Base-by-base conservation (phyloP, 2,113 vertebrate species). In the Odocoileus hemionus region DNA sequence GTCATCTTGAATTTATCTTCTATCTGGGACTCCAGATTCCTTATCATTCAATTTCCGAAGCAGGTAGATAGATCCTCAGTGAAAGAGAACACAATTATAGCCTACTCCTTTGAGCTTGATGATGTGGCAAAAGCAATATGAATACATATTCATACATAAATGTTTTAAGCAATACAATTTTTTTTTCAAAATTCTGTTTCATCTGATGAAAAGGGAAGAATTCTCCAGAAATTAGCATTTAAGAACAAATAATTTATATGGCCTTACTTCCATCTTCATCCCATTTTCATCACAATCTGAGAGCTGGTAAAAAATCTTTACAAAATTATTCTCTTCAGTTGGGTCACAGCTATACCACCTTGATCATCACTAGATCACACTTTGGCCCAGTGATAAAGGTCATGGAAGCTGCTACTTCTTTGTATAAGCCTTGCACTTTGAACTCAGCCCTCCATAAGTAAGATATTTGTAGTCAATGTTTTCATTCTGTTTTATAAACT, bases 1-100 rank as follows among this genome's bases (percentile, higher is more conserved):
- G 82, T 96, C 64, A 95, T 96, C 90, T 94, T 90, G 87, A 97
- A 96, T 97, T 96, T 87, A 95, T 96, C 80, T 96, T 92, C 61
- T 25, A 67, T 52, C 74, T 98, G 84, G 74, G 88, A 89, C 57
- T 96, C 83, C 13, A 84, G 54, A 94, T 17, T 94, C 70, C 39
- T 52, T 97, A 74, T 90, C 39, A 91, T 79, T 94, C 57, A 93
- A 19, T 94, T 97, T 95, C 96, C 96, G 47, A 96, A 96, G 28
- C 70, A 98, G 54, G 28, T 82, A 96, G 83, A 95, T 79, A 95
- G 86, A 95, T 64, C 52, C 17, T 92, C 58, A 76, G 30, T 90
- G 60, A 96, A 97, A 95, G 85, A 87, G 50, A 94, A 52, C 57
- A 52, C 43, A 94, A 74, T 95, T 96, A 52, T 52, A 91, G 61